phyloP scores from a whole-genome alignment of 2,113 vertebrate genomes.

The Hippocampus mohnikei region DNA sequence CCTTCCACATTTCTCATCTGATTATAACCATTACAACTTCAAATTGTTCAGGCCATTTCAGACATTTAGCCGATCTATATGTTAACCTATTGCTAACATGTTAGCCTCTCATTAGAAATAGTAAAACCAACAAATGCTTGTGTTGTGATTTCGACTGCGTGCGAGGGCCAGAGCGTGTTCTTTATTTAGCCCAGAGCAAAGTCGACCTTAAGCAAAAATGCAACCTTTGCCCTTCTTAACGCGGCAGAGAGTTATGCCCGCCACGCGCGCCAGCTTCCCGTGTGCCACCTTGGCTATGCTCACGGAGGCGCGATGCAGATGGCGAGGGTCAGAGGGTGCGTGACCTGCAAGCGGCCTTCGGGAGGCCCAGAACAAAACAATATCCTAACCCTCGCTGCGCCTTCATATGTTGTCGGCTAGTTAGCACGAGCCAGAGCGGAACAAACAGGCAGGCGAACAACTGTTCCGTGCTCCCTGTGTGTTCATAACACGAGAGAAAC shows the following conservation, averaged over 20 bases:
- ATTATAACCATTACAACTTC: background rate
- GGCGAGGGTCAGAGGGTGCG: constrained; percentile 49
- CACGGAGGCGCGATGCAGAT: constrained; percentile 61
- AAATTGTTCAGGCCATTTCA: background rate
- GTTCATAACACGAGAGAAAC: background rate
- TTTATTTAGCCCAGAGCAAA: constrained; percentile 72
- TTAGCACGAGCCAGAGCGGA: background rate
- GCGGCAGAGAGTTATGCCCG: constrained; percentile 70
- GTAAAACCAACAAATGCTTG: constrained; percentile 3
- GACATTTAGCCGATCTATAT: background rate
- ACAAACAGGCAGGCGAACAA: constrained; percentile 10
- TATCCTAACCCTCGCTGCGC: constrained; percentile 9
- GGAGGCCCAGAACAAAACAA: constrained; percentile 29
- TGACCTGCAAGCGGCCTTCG: constrained; percentile 47
- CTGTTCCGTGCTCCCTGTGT: background rate
- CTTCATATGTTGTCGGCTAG: constrained; percentile 12
- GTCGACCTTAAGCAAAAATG: constrained; percentile 73
- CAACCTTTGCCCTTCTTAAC: constrained; percentile 69
- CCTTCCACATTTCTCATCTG: background rate
- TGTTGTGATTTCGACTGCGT: constrained; percentile 62
- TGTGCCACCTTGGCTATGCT: constrained; percentile 69
- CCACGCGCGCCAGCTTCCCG: constrained; percentile 50
- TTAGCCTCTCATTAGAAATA: background rate
- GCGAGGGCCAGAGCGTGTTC: constrained; percentile 50
- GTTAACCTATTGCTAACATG: background rate